Evolutionary conservation across 2,797 vertebrate species (phyloP).

Genomic region (Phataginus tetradactyla): DNA sequence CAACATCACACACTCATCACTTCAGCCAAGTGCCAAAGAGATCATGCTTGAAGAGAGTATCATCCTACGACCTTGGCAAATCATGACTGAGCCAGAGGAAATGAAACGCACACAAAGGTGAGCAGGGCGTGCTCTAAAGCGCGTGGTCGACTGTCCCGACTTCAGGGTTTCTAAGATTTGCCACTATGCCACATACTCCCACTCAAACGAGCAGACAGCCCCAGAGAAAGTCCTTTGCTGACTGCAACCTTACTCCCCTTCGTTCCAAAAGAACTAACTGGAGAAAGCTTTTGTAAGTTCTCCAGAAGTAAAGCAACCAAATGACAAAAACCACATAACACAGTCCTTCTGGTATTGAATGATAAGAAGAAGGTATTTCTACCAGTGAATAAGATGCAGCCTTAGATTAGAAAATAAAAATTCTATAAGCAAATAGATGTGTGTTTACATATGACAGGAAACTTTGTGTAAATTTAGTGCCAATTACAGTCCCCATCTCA

Average conservation of each 20-base stretch:
- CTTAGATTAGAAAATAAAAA: neutral
- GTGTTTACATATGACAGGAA: neutral
- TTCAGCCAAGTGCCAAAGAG: neutral
- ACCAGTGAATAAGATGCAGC: neutral
- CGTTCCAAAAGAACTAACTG: neutral
- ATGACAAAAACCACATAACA: neutral
- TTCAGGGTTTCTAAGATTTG: neutral
- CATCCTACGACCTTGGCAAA: neutral
- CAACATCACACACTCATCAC: neutral
- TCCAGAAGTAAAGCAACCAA: neutral
- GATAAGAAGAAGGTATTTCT: neutral
- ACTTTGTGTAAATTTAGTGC: neutral
- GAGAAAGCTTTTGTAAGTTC: neutral
- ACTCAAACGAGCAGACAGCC: accelerated
- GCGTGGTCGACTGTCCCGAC: accelerated
- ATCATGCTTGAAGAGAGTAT: neutral
- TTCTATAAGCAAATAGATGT: neutral
- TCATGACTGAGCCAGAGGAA: neutral
- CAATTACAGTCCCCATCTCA: neutral
- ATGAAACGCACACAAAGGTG: neutral
- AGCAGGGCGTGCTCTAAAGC: neutral
- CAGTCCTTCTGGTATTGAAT: neutral
- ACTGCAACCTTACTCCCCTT: neutral
- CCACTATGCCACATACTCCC: accelerated
- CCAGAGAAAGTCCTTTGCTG: neutral